Conservation (phyloP, 2,797 vertebrate genomes). For the Catamblyrhynchus diadema region DNA sequence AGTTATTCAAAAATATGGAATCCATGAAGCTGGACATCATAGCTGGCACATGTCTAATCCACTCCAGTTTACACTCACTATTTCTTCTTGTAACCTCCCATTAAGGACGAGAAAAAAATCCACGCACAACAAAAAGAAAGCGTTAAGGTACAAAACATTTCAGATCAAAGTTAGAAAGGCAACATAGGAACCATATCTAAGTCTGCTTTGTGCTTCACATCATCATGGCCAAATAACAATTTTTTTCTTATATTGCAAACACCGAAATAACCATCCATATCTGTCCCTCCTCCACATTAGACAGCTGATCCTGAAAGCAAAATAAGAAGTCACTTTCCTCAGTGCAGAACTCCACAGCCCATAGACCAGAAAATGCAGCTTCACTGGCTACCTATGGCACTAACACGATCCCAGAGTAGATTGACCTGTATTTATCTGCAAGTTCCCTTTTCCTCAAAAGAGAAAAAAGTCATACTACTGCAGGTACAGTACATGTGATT, state of each 20-base stretch:
- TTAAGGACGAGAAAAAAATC: not conserved
- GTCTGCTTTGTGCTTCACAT: not conserved
- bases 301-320: not conserved
- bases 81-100: not conserved
- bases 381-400: not conserved
- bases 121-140: not conserved
- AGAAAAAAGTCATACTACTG: not conserved
- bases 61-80: not conserved
- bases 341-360: not conserved
- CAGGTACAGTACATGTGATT: not conserved
- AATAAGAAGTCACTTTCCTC: not conserved
- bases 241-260: not conserved
- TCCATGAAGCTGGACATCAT: not conserved
- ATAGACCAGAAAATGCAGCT: not conserved
- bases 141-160: not conserved
- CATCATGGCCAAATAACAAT: not conserved
- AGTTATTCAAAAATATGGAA: not conserved
- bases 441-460: not conserved
- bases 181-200: rapidly evolving
- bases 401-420: not conserved
- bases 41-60: not conserved
- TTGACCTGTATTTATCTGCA: not conserved
- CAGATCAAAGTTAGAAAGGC: not conserved
- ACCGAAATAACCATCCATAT: not conserved
- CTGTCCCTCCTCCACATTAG: not conserved